These are phyloP conservation scores for Coreius guichenoti DNA, from an alignment of 2,797 vertebrate genomes.

Conservation along the genomic window DNA sequence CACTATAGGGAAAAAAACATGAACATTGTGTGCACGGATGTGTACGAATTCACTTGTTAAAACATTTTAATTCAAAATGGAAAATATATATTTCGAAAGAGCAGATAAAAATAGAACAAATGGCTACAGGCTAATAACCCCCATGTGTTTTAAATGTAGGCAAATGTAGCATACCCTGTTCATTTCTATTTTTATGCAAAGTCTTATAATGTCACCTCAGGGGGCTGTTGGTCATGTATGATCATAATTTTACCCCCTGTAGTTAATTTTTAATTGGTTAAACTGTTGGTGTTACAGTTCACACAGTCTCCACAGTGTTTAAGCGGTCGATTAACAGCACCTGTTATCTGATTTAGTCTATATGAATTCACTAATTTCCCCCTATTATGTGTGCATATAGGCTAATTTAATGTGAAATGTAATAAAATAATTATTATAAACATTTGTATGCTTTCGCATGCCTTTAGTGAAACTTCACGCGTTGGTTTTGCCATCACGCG, in stretches of 20 bases:
- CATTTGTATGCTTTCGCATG: neutral
- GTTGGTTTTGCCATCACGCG: neutral
- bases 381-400: neutral
- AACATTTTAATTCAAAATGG: neutral
- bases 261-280: conserved; percentile 8
- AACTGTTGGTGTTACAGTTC: conserved; percentile 7
- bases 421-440: neutral
- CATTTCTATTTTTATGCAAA: neutral
- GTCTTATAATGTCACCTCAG: neutral
- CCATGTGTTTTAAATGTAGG: neutral
- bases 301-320: neutral
- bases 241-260: conserved; percentile 3
- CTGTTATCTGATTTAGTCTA: neutral
- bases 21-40: neutral
- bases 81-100: neutral
- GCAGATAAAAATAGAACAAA: neutral
- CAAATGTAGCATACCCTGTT: neutral
- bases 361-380: neutral
- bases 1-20: neutral
- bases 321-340: neutral
- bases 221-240: conserved; percentile 16
- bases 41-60: neutral
- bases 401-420: neutral
- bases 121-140: neutral
- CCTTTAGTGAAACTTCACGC: neutral